Percentiles rank a stretch among this genome's conserved stretches.
Evolutionary conservation across 2,888 invertebrate species (phyloP).

Genomic region (Labia minor): DNA sequence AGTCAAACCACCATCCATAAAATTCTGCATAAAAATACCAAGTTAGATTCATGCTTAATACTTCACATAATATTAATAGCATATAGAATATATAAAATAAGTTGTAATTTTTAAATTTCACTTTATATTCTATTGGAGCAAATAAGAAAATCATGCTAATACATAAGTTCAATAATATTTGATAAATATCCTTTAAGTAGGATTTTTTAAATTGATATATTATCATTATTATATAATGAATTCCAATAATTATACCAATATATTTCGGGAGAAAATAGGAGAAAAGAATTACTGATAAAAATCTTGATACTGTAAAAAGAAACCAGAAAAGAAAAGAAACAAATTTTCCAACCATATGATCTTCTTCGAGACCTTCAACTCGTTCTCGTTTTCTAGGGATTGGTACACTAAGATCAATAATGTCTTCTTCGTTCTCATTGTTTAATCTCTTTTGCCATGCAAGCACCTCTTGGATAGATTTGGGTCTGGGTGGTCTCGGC

Average conservation of each 20-base stretch:
- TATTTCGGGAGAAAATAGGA: constrained; percentile 50
- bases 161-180: constrained; percentile 51
- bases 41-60: constrained; percentile 53
- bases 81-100: constrained; percentile 60
- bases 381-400: constrained; percentile 35
- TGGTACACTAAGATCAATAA: constrained; percentile 28
- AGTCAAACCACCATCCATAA: constrained; percentile 60
- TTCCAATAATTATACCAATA: constrained; percentile 38
- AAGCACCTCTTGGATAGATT: background rate
- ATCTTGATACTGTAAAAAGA: constrained; percentile 57
- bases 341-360: constrained; percentile 57
- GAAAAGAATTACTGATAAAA: constrained; percentile 58
- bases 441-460: background rate
- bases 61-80: constrained; percentile 52
- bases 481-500: background rate
- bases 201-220: constrained; percentile 52
- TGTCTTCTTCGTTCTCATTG: background rate
- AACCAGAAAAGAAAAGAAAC: constrained; percentile 69
- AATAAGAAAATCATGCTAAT: constrained; percentile 64
- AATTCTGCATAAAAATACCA: constrained; percentile 51
- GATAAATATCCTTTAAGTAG: constrained; percentile 29
- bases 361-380: constrained; percentile 58
- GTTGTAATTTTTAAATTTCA: constrained; percentile 61
- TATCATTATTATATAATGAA: constrained; percentile 59
- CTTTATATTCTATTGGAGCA: constrained; percentile 66